phyloP scores from a whole-genome alignment of 2,888 invertebrate genomes.

The Acrobeloides nanus region DNA sequence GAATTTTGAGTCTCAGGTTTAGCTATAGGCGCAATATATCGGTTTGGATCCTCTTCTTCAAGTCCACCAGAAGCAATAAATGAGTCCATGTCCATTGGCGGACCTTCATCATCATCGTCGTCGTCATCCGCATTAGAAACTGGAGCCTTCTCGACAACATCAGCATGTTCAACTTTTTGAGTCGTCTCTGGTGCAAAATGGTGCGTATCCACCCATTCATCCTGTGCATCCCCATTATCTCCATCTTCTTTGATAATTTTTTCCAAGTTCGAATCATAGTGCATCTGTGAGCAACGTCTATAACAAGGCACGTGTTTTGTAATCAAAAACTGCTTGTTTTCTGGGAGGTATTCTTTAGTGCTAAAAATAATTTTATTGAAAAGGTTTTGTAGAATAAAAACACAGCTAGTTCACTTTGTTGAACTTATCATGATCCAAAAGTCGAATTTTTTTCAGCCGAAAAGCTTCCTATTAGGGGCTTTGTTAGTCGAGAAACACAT shows the following conservation, averaged over 20 bases:
- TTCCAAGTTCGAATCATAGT: slow-evolving; percentile 82
- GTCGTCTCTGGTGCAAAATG: slow-evolving; percentile 60
- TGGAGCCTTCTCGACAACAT: slow-evolving; percentile 14
- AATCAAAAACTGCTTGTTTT: slow-evolving; percentile 88
- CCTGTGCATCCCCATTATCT: no score
- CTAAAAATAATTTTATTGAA: slow-evolving; percentile 20
- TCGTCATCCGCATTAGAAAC: slow-evolving; percentile 17
- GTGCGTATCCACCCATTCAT: slow-evolving; percentile 95
- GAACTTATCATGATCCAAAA: no score
- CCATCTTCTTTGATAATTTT: slow-evolving; percentile 61
- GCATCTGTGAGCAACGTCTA: slow-evolving; percentile 86
- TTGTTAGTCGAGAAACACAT: no score
- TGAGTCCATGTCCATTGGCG: slow-evolving; percentile 91
- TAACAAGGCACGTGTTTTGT: slow-evolving; percentile 95
- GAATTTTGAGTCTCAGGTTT: slow-evolving; percentile 6
- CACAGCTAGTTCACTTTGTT: no score
- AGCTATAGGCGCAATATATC: slow-evolving; percentile 61
- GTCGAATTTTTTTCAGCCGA: no score
- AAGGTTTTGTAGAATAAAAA: no score
- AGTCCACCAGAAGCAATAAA: slow-evolving; percentile 86
- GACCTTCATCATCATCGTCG: slow-evolving; percentile 75
- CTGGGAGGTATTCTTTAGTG: slow-evolving; percentile 68
- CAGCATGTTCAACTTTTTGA: slow-evolving; percentile 6
- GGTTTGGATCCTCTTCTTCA: slow-evolving; percentile 63
- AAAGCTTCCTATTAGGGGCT: no score